Base-by-base conservation (phyloP, 2,113 vertebrate species). In the Hippocampus guttulatus region DNA sequence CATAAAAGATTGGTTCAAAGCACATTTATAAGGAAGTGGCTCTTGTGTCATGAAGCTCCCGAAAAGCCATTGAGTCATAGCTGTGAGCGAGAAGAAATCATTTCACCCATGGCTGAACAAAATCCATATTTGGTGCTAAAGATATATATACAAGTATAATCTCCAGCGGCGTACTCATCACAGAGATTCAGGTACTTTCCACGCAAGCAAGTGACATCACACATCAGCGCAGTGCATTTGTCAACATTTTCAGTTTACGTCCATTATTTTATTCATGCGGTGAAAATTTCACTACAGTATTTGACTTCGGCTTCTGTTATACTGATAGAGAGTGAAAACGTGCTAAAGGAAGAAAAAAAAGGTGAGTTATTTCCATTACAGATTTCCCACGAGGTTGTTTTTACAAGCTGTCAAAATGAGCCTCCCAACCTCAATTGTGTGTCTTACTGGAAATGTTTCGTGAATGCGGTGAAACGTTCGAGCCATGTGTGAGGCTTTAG, bases 371-470 rank as follows among this genome's bases (percentile, higher is more conserved):
- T n/a, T 41, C 38, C 38, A 15, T 40, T 64, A 15, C 8, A 12
- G 43, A 41, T 64, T 11, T 18, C 18, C 18, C 3, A 8, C 3
- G 3, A 20, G 12, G 60, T 20, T 65, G 41, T 65, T 47, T 45
- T 47, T 45, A 65, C 40, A 25, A 65, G 40, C n/a, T 65, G 62
- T 64, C 62, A 64, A 64, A 63, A 41, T 12, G 61, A 63, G 61
- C 61, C n/a, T 38, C 33, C 1, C 12, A 64, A n/a, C 40, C 40
- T 45, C 63, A 64, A 64, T 12, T 25, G n/a, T 23, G 41, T 25
- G 41, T 65, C 14, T 47, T 25, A 27, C 41, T 65, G 63, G 63
- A 65, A 65, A 65, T 1, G 2, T 65, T 64, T 43, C 5, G 63
- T 65, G 63, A 43, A 21, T 20, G 61, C 33, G 62, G 62, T 41